Conservation (phyloP, 1,140 invertebrate genomes). For the Cephus cinctus region DNA sequence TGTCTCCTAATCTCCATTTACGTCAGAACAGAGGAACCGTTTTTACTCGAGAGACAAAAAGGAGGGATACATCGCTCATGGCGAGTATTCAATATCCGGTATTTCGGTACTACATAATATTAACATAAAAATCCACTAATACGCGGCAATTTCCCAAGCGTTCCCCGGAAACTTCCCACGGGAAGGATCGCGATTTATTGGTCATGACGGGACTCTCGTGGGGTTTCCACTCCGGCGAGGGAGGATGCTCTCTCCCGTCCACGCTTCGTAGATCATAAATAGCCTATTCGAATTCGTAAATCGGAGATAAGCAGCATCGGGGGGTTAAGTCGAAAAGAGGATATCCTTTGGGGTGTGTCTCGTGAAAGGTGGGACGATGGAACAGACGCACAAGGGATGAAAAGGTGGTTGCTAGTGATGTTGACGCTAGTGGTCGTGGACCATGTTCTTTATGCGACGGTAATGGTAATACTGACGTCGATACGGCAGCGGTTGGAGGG, state of each 20-base stretch:
- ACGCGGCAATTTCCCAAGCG: slow-evolving; percentile 32
- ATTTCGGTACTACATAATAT: slow-evolving; percentile 18
- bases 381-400: background rate
- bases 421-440: no score
- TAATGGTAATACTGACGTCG: no score
- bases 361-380: no score
- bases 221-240: background rate
- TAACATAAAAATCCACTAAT: slow-evolving; percentile 47
- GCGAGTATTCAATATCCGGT: slow-evolving; percentile 22
- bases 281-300: slow-evolving; percentile 46
- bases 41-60: no score
- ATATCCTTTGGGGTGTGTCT: background rate
- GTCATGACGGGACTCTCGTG: slow-evolving; percentile 16
- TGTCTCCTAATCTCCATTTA: no score
- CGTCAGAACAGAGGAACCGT: no score
- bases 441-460: no score
- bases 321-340: background rate
- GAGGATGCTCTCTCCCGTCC: slow-evolving; percentile 15
- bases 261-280: slow-evolving; percentile 44
- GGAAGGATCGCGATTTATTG: slow-evolving; percentile 38
- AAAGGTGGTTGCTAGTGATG: no score
- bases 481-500: background rate
- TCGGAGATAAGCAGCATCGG: slow-evolving; percentile 36
- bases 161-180: slow-evolving; percentile 29
- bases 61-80: no score